A percentile compares a stretch with the other conserved stretches of the same genome.
Conservation (phyloP, 2,113 vertebrate genomes). For the Toxostoma redivivum region DNA sequence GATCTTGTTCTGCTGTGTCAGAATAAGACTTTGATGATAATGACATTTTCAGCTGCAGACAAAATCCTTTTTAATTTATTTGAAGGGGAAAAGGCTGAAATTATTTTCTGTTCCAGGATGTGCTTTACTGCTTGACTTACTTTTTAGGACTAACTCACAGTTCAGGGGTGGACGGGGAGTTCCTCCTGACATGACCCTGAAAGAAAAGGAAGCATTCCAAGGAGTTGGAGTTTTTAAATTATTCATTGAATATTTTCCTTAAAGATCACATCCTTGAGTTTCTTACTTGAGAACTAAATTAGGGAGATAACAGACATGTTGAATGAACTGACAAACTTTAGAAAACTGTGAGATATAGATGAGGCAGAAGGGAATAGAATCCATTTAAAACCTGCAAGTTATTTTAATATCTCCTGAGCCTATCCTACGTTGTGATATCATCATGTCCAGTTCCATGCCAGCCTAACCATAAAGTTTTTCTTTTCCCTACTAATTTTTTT, state of each 20-base stretch:
- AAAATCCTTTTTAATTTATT: conserved; percentile 56
- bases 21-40: conserved; percentile 51
- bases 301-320: not conserved
- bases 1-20: conserved; percentile 53
- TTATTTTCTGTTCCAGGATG: not conserved
- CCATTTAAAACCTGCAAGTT: not conserved
- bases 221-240: not conserved
- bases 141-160: not conserved
- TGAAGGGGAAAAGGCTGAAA: conserved; percentile 19
- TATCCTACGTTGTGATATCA: not conserved
- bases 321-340: not conserved
- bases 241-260: not conserved
- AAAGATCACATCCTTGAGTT: not conserved
- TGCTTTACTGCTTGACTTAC: not conserved
- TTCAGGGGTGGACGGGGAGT: not conserved
- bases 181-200: not conserved
- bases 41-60: conserved; percentile 42
- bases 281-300: not conserved
- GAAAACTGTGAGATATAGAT: not conserved
- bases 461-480: not conserved
- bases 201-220: not conserved
- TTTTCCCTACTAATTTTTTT: not conserved
- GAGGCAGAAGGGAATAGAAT: not conserved
- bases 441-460: not conserved
- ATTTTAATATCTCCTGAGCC: not conserved